Evolutionary conservation across 2,113 vertebrate species (phyloP).

Genomic region (Halichoerus grypus): DNA sequence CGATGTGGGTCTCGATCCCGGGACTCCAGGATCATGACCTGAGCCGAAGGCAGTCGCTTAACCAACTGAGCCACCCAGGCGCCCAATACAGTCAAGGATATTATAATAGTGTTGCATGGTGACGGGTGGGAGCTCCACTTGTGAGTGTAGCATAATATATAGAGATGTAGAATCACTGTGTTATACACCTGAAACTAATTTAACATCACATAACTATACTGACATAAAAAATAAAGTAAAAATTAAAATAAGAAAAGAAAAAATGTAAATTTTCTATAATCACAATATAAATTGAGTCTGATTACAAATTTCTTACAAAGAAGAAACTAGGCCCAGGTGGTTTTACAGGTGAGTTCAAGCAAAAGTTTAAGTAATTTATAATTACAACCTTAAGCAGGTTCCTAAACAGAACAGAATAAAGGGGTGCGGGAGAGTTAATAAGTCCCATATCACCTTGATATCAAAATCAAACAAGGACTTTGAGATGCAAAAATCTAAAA

Average conservation of each 20-base stretch:
- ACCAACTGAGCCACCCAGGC: no score
- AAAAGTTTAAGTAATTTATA: background rate
- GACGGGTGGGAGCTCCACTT: background rate
- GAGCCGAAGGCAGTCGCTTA: no score
- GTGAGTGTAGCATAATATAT: background rate
- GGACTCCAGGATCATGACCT: no score
- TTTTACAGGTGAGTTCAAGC: background rate
- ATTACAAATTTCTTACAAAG: background rate
- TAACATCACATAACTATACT: background rate
- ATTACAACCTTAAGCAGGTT: background rate
- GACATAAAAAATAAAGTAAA: background rate
- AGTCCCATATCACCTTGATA: background rate
- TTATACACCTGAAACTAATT: background rate
- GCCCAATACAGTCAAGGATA: background rate
- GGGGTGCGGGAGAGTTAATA: background rate
- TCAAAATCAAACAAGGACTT: background rate
- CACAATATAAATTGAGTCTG: background rate
- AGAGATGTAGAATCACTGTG: background rate
- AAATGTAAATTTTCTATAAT: background rate
- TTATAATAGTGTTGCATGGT: background rate
- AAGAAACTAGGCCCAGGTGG: background rate
- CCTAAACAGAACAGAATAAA: slow-evolving; percentile 41
- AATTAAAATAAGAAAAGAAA: background rate
- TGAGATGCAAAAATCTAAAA: background rate
- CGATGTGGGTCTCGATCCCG: no score